Conservation (phyloP, 2,113 vertebrate species). For the Strigops habroptila region DNA sequence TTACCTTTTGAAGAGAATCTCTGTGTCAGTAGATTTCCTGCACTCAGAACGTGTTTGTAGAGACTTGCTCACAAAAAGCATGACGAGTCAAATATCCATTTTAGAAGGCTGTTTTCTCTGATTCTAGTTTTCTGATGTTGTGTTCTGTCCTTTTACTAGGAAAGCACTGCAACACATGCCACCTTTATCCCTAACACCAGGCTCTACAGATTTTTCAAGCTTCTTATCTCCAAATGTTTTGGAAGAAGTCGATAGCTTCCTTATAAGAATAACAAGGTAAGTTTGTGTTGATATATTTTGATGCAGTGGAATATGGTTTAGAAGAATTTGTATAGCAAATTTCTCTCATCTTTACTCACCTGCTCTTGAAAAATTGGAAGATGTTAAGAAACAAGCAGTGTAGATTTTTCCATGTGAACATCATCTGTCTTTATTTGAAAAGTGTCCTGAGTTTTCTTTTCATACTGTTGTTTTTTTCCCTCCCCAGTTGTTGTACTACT, state of each 20-base stretch:
- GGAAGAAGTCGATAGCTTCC: constrained; percentile 95
- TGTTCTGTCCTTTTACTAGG: constrained; percentile 59
- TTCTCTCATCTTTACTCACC: not conserved
- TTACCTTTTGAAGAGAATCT: not conserved
- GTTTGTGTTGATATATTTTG: not conserved
- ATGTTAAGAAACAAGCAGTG: not conserved
- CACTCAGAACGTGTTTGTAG: not conserved
- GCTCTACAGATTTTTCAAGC: constrained; percentile 90
- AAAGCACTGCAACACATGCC: constrained; percentile 97
- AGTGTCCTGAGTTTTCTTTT: not conserved
- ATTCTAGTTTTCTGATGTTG: not conserved
- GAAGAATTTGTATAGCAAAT: constrained; percentile 39
- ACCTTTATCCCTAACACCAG: constrained; percentile 87
- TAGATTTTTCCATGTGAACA: not conserved
- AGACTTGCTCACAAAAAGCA: not conserved
- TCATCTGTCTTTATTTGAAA: not conserved
- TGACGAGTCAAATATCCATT: not conserved
- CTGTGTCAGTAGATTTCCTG: not conserved
- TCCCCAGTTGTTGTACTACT: constrained; percentile 84
- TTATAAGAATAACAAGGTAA: constrained; percentile 91
- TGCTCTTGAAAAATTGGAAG: not conserved
- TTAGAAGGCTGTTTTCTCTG: not conserved
- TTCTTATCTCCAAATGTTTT: constrained; percentile 93
- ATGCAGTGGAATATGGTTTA: not conserved
- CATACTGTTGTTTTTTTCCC: not conserved